Conservation (phyloP, 2,113 vertebrate genomes). For the Illadopsis cleaveri region DNA sequence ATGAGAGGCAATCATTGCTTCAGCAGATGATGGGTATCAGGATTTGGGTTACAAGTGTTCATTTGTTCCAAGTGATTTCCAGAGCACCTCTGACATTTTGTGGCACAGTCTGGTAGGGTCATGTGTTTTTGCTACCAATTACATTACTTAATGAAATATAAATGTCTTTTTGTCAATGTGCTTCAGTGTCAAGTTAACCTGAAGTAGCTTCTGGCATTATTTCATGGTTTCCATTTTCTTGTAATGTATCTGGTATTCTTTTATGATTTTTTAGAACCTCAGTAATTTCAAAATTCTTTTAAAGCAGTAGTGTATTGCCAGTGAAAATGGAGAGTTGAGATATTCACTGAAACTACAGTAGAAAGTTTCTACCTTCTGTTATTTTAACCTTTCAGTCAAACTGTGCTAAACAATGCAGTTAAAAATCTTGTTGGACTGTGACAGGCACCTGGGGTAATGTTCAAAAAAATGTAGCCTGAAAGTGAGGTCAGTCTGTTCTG, state of each 20-base stretch:
- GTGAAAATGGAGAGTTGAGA: neutral
- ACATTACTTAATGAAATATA: no score
- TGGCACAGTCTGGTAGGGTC: no score
- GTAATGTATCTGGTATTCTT: neutral
- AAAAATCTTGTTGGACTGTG: neutral
- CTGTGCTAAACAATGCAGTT: neutral
- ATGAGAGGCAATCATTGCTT: no score
- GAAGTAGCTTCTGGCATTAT: neutral
- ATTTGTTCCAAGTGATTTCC: no score
- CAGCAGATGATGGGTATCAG: no score
- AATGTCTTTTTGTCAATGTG: no score
- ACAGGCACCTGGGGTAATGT: neutral
- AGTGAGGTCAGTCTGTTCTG: neutral
- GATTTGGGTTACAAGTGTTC: no score
- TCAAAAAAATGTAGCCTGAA: neutral
- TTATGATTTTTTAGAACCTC: neutral
- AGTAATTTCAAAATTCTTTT: neutral
- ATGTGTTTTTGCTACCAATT: no score
- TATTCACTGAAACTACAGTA: neutral
- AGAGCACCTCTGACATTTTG: no score
- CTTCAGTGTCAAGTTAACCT: no score
- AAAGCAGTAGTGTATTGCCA: neutral
- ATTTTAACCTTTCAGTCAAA: neutral
- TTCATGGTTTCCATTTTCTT: neutral
- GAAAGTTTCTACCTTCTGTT: neutral